These are phyloP conservation scores for Pristiophorus japonicus DNA, from an alignment of 2,113 vertebrate species.

Conservation along the genomic window DNA sequence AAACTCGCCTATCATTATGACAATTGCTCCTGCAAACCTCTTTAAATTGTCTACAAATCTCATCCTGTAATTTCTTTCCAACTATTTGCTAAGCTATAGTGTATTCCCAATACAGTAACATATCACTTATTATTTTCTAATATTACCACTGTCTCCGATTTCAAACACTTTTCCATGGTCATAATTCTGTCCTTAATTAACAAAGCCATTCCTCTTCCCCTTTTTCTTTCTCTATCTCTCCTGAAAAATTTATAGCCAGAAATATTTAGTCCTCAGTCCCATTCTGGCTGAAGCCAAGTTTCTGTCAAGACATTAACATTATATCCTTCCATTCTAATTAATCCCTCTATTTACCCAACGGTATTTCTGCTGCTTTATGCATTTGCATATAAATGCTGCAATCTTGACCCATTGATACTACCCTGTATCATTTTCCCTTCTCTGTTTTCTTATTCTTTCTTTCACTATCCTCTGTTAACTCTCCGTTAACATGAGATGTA, in stretches of 20 bases:
- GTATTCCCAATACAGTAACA: neutral
- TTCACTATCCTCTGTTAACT: neutral
- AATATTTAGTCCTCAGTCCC: neutral
- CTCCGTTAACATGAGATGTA: too few relatives aligned
- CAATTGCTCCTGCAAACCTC: neutral
- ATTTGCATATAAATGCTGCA: neutral
- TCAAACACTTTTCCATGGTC: neutral
- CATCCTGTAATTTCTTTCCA: neutral
- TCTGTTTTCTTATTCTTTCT: neutral
- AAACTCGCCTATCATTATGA: neutral
- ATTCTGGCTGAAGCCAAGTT: neutral
- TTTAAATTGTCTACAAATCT: neutral
- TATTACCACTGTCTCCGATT: neutral
- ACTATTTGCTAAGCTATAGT: neutral
- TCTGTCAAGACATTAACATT: neutral
- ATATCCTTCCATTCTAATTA: neutral
- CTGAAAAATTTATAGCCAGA: neutral
- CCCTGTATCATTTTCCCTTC: neutral
- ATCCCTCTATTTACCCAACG: neutral
- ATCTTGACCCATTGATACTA: neutral
- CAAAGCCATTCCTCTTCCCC: neutral
- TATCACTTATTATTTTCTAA: neutral
- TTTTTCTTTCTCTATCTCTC: neutral
- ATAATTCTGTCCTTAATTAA: neutral
- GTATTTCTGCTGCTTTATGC: neutral